These are phyloP conservation scores for Bungarus multicinctus DNA, from an alignment of 2,113 vertebrate genomes.

Conservation along the genomic window DNA sequence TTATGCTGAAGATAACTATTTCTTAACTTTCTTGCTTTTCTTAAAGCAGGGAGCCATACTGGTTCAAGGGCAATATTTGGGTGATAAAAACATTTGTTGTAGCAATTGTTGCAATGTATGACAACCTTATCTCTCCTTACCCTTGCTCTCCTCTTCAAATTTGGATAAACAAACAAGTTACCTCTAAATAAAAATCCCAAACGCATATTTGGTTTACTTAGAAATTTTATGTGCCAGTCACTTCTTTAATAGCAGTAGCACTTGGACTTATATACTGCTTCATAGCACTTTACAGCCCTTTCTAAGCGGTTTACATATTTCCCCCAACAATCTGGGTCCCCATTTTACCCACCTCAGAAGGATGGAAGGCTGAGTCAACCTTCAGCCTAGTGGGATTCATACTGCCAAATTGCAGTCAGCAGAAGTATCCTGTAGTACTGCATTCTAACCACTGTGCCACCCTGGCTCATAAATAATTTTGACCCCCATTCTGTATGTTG, in stretches of 20 bases:
- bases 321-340: too few species aligned
- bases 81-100: conserved; percentile 28
- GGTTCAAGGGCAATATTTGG: conserved; percentile 35
- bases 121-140: neutral
- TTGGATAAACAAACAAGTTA: conserved; percentile 29
- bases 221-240: conserved; percentile 37
- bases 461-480: too few species aligned
- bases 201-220: conserved; percentile 37
- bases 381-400: too few species aligned
- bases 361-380: too few species aligned
- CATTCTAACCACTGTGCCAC: too few species aligned
- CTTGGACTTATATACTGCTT: too few species aligned
- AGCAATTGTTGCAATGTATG: neutral
- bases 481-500: neutral
- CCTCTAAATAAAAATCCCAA: conserved; percentile 31
- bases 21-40: conserved; percentile 48
- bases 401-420: too few species aligned
- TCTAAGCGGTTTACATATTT: too few species aligned
- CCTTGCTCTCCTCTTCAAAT: conserved; percentile 23
- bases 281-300: too few species aligned
- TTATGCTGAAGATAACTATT: conserved; percentile 35
- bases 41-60: conserved; percentile 13
- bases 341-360: too few species aligned
- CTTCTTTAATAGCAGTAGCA: neutral
- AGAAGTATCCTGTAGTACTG: too few species aligned